Percentiles rank a stretch among this genome's conserved stretches.
Conservation (phyloP, 1,140 invertebrate species). For the Drosophila tristis region DNA sequence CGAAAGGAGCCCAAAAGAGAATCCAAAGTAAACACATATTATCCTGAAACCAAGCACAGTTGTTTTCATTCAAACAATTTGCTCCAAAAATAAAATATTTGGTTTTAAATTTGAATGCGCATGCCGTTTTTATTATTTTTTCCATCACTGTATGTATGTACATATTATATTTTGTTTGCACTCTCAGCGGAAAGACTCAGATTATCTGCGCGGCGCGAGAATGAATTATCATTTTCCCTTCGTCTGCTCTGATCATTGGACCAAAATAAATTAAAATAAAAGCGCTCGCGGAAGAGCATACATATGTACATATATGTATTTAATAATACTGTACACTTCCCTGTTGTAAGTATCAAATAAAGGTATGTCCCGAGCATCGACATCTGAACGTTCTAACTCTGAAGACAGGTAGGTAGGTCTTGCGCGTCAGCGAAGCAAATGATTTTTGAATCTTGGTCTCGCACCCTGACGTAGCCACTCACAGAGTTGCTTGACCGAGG, state of each 20-base stretch:
- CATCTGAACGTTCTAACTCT: slow-evolving; percentile 67
- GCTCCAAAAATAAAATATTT: too few species aligned
- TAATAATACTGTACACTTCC: slow-evolving; percentile 2
- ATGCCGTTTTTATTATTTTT: too few species aligned
- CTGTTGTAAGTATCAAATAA: slow-evolving; percentile 25
- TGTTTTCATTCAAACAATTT: too few species aligned
- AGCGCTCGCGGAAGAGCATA: not conserved
- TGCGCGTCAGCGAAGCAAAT: not conserved
- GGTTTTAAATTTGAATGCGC: too few species aligned
- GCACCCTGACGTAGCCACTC: slow-evolving; percentile 1
- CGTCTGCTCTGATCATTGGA: slow-evolving; percentile 37
- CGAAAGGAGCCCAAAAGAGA: too few species aligned
- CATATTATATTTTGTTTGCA: slow-evolving; percentile 10
- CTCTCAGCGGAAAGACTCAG: slow-evolving; percentile 31
- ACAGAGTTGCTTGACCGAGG: slow-evolving; percentile 58
- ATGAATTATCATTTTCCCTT: slow-evolving; percentile 31
- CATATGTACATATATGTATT: not conserved
- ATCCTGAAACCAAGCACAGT: too few species aligned
- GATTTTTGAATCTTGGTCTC: not conserved
- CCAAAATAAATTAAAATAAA: slow-evolving; percentile 50
- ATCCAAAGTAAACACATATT: too few species aligned
- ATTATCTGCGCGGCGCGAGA: slow-evolving; percentile 42
- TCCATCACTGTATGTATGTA: slow-evolving; percentile 11
- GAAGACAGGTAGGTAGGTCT: slow-evolving; percentile 56
- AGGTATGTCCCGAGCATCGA: slow-evolving; percentile 68